phyloP scores from a whole-genome alignment of 2,797 vertebrate species.

The Naso thynnoides region DNA sequence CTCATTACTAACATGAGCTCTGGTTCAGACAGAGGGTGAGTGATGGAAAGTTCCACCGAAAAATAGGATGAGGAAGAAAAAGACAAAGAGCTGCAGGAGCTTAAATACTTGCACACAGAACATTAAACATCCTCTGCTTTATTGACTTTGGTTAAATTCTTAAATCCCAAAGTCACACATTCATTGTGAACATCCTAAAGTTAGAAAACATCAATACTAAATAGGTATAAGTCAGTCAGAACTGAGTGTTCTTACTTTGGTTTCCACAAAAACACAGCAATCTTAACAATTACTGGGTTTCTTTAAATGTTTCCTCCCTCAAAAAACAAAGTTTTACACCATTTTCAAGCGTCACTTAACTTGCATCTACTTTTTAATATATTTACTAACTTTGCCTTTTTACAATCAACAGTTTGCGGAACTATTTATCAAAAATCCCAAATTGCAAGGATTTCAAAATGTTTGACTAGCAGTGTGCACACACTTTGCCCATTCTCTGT shows the following conservation, averaged over 20 bases:
- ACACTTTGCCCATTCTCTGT: conserved; percentile 28
- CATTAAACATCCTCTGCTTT: conserved; percentile 1
- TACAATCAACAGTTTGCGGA: not conserved
- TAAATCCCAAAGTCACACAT: not conserved
- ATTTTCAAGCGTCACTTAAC: not conserved
- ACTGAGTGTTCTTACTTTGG: not conserved
- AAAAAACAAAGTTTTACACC: not conserved
- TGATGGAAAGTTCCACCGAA: conserved; percentile 65
- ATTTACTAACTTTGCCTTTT: not conserved
- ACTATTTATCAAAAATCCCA: not conserved
- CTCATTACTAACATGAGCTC: conserved; percentile 83
- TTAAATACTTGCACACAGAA: conserved; percentile 18
- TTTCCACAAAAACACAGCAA: not conserved
- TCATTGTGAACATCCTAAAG: not conserved
- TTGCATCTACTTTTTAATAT: not conserved
- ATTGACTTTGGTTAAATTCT: not conserved
- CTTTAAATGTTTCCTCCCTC: not conserved
- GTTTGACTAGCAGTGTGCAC: conserved; percentile 25
- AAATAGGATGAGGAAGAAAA: conserved; percentile 57
- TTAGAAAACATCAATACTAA: not conserved
- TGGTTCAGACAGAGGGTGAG: conserved; percentile 71
- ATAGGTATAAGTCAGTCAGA: not conserved
- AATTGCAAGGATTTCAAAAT: conserved; percentile 5
- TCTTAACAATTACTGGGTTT: not conserved
- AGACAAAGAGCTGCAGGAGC: conserved; percentile 40